These are phyloP conservation scores for Tipula unca DNA, from an alignment of 2,888 invertebrate genomes.

Conservation along the genomic window DNA sequence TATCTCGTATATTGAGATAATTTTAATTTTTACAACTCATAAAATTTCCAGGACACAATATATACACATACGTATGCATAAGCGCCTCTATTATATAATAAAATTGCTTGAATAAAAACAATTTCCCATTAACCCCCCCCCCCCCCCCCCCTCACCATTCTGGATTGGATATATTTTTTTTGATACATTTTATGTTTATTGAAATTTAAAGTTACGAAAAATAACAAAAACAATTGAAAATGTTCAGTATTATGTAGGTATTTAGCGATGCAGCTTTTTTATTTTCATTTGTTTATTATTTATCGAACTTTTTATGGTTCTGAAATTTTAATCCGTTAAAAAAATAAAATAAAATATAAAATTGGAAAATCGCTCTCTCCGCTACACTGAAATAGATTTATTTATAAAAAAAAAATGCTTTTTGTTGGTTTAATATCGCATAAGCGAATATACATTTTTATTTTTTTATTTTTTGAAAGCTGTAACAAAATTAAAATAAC, in stretches of 20 bases:
- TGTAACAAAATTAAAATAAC: background rate
- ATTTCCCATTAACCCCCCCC: background rate
- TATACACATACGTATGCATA: background rate
- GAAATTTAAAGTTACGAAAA: background rate
- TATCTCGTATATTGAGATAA: background rate
- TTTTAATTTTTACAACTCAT: background rate
- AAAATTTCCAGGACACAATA: background rate
- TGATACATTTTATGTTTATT: background rate
- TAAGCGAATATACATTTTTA: background rate
- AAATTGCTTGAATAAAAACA: background rate
- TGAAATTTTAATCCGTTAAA: background rate
- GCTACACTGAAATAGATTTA: background rate
- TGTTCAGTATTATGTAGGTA: background rate
- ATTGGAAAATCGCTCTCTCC: background rate
- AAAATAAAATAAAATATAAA: background rate
- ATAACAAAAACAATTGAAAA: background rate
- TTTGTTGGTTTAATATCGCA: background rate
- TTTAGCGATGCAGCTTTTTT: background rate
- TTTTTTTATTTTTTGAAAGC: background rate
- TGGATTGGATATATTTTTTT: background rate
- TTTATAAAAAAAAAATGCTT: too few relatives aligned
- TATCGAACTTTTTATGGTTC: background rate
- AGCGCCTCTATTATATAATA: too few relatives aligned
- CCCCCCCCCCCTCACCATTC: too few relatives aligned
- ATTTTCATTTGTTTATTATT: constrained; percentile 9